These are phyloP conservation scores for Oscheius onirici DNA, from an alignment of 2,888 invertebrate species.

Conservation along the genomic window DNA sequence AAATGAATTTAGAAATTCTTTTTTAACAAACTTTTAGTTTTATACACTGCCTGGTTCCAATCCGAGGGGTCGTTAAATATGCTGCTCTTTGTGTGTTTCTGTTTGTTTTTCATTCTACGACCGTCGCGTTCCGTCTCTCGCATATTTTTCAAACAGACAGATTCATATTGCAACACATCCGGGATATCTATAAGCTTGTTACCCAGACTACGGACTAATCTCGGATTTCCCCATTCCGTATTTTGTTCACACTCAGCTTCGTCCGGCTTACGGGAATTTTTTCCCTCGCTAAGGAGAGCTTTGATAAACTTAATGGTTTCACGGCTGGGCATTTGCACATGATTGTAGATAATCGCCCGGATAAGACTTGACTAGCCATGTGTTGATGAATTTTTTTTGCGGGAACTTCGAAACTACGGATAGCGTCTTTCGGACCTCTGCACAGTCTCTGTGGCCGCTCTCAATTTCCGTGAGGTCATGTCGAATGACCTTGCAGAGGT, in stretches of 20 bases:
- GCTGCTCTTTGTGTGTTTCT: slow-evolving; percentile 31
- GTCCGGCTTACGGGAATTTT: background rate
- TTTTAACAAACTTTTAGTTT: background rate
- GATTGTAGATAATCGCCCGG: too few relatives aligned
- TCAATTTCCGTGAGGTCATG: slow-evolving; percentile 25
- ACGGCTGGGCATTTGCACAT: background rate
- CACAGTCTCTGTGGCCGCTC: slow-evolving; percentile 11
- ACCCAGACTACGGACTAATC: too few relatives aligned
- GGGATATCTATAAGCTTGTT: too few relatives aligned
- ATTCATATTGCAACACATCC: background rate
- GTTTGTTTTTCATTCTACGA: slow-evolving; percentile 31
- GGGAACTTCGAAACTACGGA: too few relatives aligned
- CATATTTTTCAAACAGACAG: slow-evolving; percentile 4
- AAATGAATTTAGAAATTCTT: too few relatives aligned
- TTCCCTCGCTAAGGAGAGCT: background rate
- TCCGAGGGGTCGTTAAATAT: slow-evolving; percentile 29
- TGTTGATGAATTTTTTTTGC: too few relatives aligned
- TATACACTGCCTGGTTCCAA: background rate
- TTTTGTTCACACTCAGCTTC: too few relatives aligned
- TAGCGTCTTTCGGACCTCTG: too few relatives aligned
- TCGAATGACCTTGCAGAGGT: slow-evolving; percentile 28
- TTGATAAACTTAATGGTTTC: slow-evolving; percentile 1
- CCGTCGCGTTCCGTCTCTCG: slow-evolving; percentile 9
- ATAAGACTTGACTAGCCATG: too few relatives aligned
- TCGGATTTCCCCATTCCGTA: too few relatives aligned